Percentiles rank a stretch among this genome's conserved stretches.
phyloP scores from a whole-genome alignment of 2,797 vertebrate species.

The Pempheris klunzingeri region DNA sequence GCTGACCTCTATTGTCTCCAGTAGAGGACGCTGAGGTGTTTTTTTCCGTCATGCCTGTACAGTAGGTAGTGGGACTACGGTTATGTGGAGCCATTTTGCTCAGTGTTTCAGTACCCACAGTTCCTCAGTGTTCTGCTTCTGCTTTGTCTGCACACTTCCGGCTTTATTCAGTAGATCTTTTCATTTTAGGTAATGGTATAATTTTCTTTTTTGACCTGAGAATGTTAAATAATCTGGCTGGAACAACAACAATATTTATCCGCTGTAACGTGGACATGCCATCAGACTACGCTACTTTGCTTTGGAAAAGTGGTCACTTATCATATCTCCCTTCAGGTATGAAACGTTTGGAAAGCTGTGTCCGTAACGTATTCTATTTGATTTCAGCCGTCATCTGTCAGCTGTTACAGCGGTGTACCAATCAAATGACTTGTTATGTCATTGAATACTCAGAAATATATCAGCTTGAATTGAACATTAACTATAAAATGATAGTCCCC shows the following conservation, averaged over 20 bases:
- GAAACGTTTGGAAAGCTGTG: neutral
- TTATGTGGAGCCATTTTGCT: neutral
- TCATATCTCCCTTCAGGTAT: neutral
- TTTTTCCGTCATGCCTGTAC: neutral
- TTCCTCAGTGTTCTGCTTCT: neutral
- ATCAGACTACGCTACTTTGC: neutral
- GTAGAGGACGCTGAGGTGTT: neutral
- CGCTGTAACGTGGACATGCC: neutral
- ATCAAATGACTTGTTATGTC: conserved; percentile 2
- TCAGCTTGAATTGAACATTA: neutral
- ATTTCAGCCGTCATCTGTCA: conserved; percentile 1
- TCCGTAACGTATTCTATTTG: neutral
- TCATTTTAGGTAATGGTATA: neutral
- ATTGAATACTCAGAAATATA: neutral
- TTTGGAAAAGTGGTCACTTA: neutral
- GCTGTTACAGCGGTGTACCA: neutral
- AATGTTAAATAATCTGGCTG: neutral
- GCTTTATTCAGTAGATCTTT: neutral
- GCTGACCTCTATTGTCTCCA: neutral
- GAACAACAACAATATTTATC: neutral
- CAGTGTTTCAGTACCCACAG: neutral
- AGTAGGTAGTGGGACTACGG: neutral
- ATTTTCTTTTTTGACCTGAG: neutral
- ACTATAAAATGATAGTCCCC: neutral
- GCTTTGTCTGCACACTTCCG: neutral